Conservation (phyloP, 2,888 invertebrate genomes). For the Lycophotia porphyrea region DNA sequence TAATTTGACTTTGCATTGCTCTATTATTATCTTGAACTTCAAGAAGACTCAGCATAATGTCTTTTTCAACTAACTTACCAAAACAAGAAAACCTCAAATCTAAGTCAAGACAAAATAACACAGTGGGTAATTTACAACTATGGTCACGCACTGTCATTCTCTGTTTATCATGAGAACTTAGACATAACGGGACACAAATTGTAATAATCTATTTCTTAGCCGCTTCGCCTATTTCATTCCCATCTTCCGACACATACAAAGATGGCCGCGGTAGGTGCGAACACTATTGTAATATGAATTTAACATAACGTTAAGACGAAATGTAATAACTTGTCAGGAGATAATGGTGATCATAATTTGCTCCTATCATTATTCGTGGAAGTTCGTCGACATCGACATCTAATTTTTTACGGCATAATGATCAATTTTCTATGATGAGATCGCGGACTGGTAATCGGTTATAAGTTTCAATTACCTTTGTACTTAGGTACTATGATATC, state of each 20-base stretch:
- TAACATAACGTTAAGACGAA: constrained; percentile 57
- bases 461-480: constrained; percentile 52
- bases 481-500: constrained; percentile 31
- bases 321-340: constrained; percentile 75
- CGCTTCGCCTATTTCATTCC: constrained; percentile 65
- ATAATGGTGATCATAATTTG: constrained; percentile 76
- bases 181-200: constrained; percentile 64
- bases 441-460: constrained; percentile 70
- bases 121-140: constrained; percentile 30
- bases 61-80: constrained; percentile 1
- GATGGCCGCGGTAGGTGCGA: constrained; percentile 58
- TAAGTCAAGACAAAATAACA: constrained; percentile 17
- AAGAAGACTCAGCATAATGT: background rate
- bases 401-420: constrained; percentile 75
- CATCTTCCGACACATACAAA: constrained; percentile 60
- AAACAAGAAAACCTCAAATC: constrained; percentile 11
- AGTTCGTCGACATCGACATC: constrained; percentile 83
- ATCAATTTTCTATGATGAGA: constrained; percentile 78
- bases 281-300: constrained; percentile 58
- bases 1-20: background rate
- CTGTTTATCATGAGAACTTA: constrained; percentile 60
- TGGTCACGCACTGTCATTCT: constrained; percentile 62
- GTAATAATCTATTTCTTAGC: constrained; percentile 66
- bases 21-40: background rate
- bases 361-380: constrained; percentile 67